Base-by-base conservation (phyloP, 64 coral and sea anemone species). In the Cladopsammia gracilis region DNA sequence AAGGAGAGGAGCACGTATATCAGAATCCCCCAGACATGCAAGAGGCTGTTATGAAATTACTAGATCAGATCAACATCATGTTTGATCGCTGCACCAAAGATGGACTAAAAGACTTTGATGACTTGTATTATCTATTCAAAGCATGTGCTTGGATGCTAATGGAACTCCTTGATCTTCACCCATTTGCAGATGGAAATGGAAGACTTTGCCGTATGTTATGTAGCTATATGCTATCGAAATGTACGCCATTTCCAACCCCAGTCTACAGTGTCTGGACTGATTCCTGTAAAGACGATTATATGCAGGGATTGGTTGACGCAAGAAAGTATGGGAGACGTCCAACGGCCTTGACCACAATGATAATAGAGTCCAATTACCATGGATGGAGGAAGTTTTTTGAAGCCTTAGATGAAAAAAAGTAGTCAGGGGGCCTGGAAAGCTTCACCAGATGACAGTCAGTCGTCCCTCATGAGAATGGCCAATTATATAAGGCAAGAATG, bases 141-240 rank as follows among this genome's bases (percentile, higher is more conserved):
- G 86, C 61, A 11, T 75, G 83, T 43, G 77, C 76, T 6, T 87
- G 86, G 85, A 64, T 92, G 62, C 53, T 98, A 34, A 94, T 94
- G 65, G 95, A 97, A 75, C 76, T 97, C 54, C 62, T 98, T 12
- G 96, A 98, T 62, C 75, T 98, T 3, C 96, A 98, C 85, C 96
- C 96, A 45, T 98, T 98, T 85, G 47, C 62, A 43, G 89, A 98
- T 79, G 96, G 96, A 25, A 98, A 98, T 95, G 96, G 96, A 11
- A 89, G 96, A 73, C 73, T 98, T 7, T 91, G 89, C 65, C 73
- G 92, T 5, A 64, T 98, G 11, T 92, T 98, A 60, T 91, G 77
- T 70, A 89, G 93, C 54, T 98, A 98, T 58, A 8, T 59, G 15
- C 69, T 98, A 0, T 98, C 89, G 0, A 49, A 58, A 7, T 85